Evolutionary conservation across 2,888 invertebrate genomes (phyloP).

Genomic region (Philereme transversata): DNA sequence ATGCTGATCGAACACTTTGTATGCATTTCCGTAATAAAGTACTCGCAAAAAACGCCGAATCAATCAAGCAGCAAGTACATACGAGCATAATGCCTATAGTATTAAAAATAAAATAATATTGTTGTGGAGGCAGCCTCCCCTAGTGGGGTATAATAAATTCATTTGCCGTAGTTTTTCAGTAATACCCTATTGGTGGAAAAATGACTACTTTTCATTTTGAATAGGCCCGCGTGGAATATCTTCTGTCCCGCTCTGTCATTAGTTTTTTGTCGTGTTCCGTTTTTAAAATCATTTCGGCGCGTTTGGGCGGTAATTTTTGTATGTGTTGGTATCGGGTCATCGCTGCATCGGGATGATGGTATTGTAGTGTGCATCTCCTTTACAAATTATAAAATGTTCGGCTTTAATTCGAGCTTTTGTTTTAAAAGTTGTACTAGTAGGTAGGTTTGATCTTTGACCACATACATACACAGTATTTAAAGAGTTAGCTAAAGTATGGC

Average conservation of each 20-base stretch:
- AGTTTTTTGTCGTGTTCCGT: conserved; percentile 48
- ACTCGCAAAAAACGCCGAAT: conserved; percentile 31
- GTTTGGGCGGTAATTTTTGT: conserved; percentile 34
- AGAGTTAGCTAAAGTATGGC: too few relatives aligned
- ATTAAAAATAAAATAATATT: conserved; percentile 73
- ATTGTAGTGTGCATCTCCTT: conserved; percentile 18
- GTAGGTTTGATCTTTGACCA: conserved; percentile 2
- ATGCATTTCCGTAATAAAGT: conserved; percentile 25
- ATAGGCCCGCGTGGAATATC: conserved; percentile 52
- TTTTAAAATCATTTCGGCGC: conserved; percentile 43
- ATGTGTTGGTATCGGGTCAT: conserved; percentile 18
- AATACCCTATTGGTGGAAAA: conserved; percentile 82
- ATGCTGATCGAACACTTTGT: conserved; percentile 14
- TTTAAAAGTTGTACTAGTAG: conserved; percentile 19
- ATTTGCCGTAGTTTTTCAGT: conserved; percentile 82
- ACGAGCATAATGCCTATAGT: conserved; percentile 43
- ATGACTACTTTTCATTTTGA: conserved; percentile 76
- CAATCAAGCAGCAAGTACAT: conserved; percentile 34
- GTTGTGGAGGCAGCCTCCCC: conserved; percentile 51
- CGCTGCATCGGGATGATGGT: conserved; percentile 24
- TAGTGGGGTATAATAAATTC: conserved; percentile 73
- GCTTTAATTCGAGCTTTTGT: conserved; percentile 26
- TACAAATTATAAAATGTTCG: conserved; percentile 30
- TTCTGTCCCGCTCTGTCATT: conserved; percentile 69
- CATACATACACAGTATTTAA: too few relatives aligned